phyloP scores from a whole-genome alignment of 2,113 vertebrate genomes.

The Erythrocercus mccallii region DNA sequence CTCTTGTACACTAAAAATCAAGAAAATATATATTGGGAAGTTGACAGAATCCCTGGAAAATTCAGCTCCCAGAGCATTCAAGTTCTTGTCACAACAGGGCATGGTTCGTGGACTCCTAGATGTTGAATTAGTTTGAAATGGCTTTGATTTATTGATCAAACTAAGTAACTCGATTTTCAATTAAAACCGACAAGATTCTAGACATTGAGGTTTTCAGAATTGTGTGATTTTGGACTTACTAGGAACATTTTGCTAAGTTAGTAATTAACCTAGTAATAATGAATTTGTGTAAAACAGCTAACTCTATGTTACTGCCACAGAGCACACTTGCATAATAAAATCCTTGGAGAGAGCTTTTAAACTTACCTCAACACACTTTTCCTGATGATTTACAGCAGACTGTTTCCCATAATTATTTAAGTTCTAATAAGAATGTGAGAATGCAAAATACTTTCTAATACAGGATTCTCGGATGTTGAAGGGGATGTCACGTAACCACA shows the following conservation, averaged over 20 bases:
- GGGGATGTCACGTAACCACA: neutral
- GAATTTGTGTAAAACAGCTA: neutral
- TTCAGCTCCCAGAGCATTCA: neutral
- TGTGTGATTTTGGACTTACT: neutral
- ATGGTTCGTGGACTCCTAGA: neutral
- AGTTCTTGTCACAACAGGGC: neutral
- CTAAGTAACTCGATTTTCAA: neutral
- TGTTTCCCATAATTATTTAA: neutral
- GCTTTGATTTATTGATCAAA: neutral
- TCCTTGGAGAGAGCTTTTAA: neutral
- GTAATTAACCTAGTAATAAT: neutral
- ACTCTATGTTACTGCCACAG: neutral
- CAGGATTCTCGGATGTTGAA: neutral
- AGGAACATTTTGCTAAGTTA: neutral
- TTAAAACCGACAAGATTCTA: neutral
- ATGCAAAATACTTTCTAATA: neutral
- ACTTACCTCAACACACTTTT: neutral
- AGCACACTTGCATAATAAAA: neutral
- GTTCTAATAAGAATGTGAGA: neutral
- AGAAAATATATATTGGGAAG: neutral
- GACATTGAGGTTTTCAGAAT: neutral
- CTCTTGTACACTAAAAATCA: neutral
- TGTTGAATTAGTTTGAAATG: neutral
- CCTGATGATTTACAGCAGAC: neutral
- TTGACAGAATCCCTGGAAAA: neutral